Conservation (phyloP, 2,888 invertebrate genomes). For the Leptinotarsa juncta region DNA sequence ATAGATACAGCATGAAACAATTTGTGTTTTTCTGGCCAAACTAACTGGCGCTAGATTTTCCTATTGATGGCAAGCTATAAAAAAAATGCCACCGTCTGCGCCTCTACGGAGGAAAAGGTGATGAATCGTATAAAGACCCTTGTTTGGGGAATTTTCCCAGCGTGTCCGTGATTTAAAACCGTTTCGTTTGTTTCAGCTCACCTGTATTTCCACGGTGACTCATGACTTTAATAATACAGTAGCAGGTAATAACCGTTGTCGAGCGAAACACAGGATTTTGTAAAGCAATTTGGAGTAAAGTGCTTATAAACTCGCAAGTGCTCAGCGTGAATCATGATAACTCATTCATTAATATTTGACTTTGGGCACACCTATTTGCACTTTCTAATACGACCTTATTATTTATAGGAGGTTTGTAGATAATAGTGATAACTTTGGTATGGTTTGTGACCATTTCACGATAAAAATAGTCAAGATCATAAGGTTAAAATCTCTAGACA, state of each 20-base stretch:
- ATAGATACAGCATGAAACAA: no score
- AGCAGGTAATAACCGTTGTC: slow-evolving; percentile 54
- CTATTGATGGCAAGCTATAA: slow-evolving; percentile 21
- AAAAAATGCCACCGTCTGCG: slow-evolving; percentile 30
- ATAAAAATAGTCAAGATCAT: no score
- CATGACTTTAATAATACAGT: slow-evolving; percentile 57
- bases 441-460: not conserved
- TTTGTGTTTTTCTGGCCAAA: no score
- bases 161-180: slow-evolving; percentile 53
- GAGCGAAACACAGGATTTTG: slow-evolving; percentile 48
- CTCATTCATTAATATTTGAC: slow-evolving; percentile 52
- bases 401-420: not conserved
- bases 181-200: slow-evolving; percentile 48
- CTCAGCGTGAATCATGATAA: slow-evolving; percentile 49
- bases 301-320: slow-evolving; percentile 48
- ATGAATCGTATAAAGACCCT: slow-evolving; percentile 41
- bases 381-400: slow-evolving; percentile 39
- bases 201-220: slow-evolving; percentile 57
- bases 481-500: no score
- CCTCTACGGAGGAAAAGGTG: slow-evolving; percentile 33
- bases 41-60: no score
- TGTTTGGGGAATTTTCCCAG: slow-evolving; percentile 41
- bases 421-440: not conserved
- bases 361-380: slow-evolving; percentile 40
- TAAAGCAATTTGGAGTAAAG: slow-evolving; percentile 49